Conservation (phyloP, 2,888 invertebrate species). For the Epinotia ramella region DNA sequence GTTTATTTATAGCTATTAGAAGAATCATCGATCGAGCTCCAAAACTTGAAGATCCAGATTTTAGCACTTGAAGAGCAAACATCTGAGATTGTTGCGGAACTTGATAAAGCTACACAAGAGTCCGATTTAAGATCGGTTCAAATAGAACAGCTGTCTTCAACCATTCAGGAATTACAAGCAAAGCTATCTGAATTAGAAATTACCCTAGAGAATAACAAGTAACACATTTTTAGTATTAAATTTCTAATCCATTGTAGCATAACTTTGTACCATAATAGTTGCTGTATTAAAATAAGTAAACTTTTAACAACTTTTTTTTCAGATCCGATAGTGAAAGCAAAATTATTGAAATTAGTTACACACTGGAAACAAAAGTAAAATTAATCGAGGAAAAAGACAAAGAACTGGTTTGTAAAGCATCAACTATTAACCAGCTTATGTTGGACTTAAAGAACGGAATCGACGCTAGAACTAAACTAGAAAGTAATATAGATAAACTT, state of each 20-base stretch:
- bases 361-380: constrained; percentile 38
- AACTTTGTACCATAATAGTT: background rate
- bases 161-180: constrained; percentile 42
- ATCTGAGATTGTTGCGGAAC: constrained; percentile 38
- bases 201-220: constrained; percentile 48
- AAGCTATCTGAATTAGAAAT: constrained; percentile 49
- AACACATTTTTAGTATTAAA: constrained; percentile 2
- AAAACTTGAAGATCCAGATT: constrained; percentile 49
- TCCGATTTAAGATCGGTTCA: constrained; percentile 34
- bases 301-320: constrained; percentile 12
- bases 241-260: background rate
- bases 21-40: constrained; percentile 47
- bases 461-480: constrained; percentile 54
- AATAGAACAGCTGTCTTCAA: constrained; percentile 48
- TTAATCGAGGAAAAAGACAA: constrained; percentile 50
- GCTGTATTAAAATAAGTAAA: no score
- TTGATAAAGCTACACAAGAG: constrained; percentile 47
- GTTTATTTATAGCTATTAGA: constrained; percentile 50
- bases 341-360: constrained; percentile 48
- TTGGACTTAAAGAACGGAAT: constrained; percentile 57
- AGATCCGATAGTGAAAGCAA: constrained; percentile 50
- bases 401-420: constrained; percentile 56
- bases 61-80: constrained; percentile 50
- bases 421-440: constrained; percentile 60
- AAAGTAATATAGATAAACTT: constrained; percentile 52